Conservation (phyloP, 2,113 vertebrate genomes). For the Sardina pilchardus region DNA sequence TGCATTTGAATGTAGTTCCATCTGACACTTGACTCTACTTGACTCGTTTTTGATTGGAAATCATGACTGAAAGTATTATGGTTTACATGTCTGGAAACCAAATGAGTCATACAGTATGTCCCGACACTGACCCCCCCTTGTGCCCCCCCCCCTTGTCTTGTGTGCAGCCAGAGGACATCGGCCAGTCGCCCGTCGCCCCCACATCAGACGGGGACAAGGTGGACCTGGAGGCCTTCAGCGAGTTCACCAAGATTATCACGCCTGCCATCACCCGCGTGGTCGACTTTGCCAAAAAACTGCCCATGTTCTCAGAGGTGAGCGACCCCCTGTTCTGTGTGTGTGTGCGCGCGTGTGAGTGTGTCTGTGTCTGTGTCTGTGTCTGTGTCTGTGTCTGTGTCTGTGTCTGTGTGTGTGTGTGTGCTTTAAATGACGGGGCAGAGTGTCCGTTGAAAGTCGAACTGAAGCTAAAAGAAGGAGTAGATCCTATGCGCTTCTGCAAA, state of each 20-base stretch:
- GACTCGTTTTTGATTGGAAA: neutral
- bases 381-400: neutral
- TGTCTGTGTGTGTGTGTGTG: no score
- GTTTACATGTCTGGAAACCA: neutral
- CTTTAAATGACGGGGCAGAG: no score
- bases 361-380: neutral
- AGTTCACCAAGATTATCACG: conserved; percentile 99
- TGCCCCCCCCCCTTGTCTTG: conserved; percentile 52
- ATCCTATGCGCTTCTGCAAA: no score
- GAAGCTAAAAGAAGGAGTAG: no score
- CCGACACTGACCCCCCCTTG: neutral
- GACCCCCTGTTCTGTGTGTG: neutral
- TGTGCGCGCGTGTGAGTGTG: neutral
- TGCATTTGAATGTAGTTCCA: neutral
- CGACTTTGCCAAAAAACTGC: conserved; percentile 99
- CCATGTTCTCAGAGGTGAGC: conserved; percentile 88
- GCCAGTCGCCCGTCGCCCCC: conserved; percentile 87
- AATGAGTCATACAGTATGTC: neutral
- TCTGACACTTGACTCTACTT: neutral
- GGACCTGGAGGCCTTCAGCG: conserved; percentile 97
- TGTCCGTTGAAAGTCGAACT: no score
- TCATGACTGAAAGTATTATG: neutral
- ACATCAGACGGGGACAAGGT: conserved; percentile 92
- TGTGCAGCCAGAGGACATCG: conserved; percentile 89
- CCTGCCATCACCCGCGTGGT: conserved; percentile 98